Base-by-base conservation (phyloP, 2,797 vertebrate species). In the Chanos chanos region DNA sequence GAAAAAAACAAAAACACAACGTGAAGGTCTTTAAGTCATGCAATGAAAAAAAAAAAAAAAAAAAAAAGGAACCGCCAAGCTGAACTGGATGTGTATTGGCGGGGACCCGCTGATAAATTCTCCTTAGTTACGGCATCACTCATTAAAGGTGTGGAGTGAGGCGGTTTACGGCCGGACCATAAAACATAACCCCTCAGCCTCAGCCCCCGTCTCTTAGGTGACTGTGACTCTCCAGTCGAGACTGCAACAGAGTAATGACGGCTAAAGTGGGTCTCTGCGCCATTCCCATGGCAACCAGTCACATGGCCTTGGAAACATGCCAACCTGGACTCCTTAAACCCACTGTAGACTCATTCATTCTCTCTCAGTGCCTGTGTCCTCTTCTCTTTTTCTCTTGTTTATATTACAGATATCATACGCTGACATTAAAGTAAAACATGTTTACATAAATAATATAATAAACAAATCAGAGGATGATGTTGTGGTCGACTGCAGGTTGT, bases 241-340 rank as follows among this genome's bases (percentile, higher is more conserved):
- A 72, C 49, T 73, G 70, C 64, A 64, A 68, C 40, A 58, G 56
- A 57, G 54, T 64, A 65, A 58, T 74, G 74, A 36, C 68, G 76
- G 72, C 55, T 73, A 81, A 74, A 75, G 69, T 66, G 68, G 81
- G 80, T 79, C 84, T 85, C 79, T 79, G 70, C 67, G 71, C 74
- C 53, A 43, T 83, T 72, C 77, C 83, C 78, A 76, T 77, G 80
- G 83, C 80, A 90, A 86, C 78, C 69, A 61, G 64, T 75, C 71
- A 69, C 62, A 25, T 73, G 79, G 81, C 63, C 80, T 73, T 77
- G 71, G 75, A 77, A 70, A 80, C 72, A 73, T 56, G 71, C 61
- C 77, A 82, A 84, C 56, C 45, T 82, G 81, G 70, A 79, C 61
- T 70, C 72, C 64, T 68, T 78, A 64, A 63, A 49, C 52, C 34